phyloP scores from a whole-genome alignment of 2,888 invertebrate species.

The Erebia aethiops region DNA sequence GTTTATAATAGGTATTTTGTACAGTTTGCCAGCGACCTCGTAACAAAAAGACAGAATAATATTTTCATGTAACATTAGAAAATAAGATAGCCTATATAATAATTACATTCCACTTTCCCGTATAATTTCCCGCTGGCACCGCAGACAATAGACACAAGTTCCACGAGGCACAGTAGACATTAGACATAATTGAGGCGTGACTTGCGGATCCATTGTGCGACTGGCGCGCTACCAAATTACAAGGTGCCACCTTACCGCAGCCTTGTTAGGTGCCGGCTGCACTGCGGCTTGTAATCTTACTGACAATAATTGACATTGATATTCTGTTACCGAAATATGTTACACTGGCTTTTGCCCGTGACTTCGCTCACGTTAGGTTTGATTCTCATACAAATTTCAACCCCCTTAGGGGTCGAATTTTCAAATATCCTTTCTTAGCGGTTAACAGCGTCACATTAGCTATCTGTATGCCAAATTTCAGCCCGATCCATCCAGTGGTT shows the following conservation, averaged over 20 bases:
- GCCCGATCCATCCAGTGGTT: too few species aligned
- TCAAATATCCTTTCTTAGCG: too few species aligned
- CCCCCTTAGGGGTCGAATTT: too few species aligned
- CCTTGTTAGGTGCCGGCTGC: conserved; percentile 24
- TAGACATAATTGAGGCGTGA: conserved; percentile 33
- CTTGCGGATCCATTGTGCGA: conserved; percentile 32
- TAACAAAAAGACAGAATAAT: too few species aligned
- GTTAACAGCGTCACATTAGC: not conserved
- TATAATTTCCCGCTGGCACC: conserved; percentile 3
- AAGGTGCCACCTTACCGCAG: conserved; percentile 17
- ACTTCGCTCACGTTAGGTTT: too few species aligned
- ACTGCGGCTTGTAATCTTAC: conserved; percentile 19
- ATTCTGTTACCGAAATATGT: not conserved
- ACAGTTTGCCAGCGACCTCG: too few species aligned
- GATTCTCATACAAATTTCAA: too few species aligned
- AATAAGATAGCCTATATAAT: too few species aligned
- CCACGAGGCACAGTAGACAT: conserved; percentile 6
- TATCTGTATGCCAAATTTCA: not conserved
- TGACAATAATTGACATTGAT: conserved; percentile 30
- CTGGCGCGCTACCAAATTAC: conserved; percentile 33
- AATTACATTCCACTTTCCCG: not conserved
- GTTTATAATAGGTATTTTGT: too few species aligned
- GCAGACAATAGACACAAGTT: conserved; percentile 4
- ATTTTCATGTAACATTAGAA: too few species aligned
- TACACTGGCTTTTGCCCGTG: too few species aligned